phyloP scores from a whole-genome alignment of 2,797 vertebrate species.

The Lindbergichthys nudifrons region DNA sequence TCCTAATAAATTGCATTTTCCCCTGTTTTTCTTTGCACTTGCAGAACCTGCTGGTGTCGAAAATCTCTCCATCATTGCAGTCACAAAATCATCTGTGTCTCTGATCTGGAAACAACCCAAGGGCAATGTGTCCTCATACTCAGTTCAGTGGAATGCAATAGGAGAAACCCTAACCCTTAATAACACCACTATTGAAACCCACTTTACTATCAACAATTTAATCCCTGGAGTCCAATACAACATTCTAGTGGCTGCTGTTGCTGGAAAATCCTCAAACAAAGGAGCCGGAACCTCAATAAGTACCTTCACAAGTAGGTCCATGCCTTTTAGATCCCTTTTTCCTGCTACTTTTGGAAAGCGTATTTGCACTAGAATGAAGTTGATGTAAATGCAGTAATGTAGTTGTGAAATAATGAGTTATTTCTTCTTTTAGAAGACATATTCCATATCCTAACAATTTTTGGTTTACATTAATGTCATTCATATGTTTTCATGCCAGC shows the following conservation, averaged over 20 bases:
- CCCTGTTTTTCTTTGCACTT: too few species aligned
- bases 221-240: conserved; percentile 49
- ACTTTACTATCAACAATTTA: conserved; percentile 29
- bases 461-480: too few species aligned
- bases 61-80: not conserved
- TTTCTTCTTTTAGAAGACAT: too few species aligned
- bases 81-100: conserved; percentile 38
- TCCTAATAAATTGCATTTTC: too few species aligned
- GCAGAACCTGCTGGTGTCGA: conserved; percentile 43
- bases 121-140: conserved; percentile 37
- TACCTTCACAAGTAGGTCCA: conserved; percentile 60
- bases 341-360: not conserved
- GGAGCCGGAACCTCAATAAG: not conserved
- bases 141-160: conserved; percentile 33
- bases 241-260: conserved; percentile 48
- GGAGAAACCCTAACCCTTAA: rapidly evolving
- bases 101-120: conserved; percentile 46
- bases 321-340: not conserved
- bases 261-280: conserved; percentile 2
- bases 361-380: too few species aligned
- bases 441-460: too few species aligned
- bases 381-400: too few species aligned
- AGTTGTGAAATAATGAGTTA: too few species aligned
- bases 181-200: not conserved
- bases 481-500: not conserved